Evolutionary conservation across 64 coral and sea anemone genomes (phyloP).

Genomic region (Platygyra sinensis): DNA sequence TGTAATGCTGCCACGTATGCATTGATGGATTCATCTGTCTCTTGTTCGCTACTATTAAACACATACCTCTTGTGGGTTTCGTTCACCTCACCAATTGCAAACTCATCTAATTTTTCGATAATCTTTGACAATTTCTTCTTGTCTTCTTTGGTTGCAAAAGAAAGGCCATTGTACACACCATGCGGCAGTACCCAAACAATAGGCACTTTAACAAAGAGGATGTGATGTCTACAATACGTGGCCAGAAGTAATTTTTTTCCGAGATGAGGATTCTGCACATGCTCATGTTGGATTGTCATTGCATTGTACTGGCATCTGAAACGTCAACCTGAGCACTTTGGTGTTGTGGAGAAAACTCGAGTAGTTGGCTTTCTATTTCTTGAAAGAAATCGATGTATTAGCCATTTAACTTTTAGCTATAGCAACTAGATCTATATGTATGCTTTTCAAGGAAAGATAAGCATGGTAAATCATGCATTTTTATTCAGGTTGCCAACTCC

Average conservation of each 20-base stretch:
- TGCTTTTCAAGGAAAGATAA: slow-evolving; percentile 25
- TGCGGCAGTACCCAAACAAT: too few species aligned
- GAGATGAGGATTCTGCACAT: slow-evolving; percentile 25
- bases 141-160: too few species aligned
- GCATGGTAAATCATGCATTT: slow-evolving; percentile 3
- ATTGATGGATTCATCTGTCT: too few species aligned
- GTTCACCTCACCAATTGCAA: too few species aligned
- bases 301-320: slow-evolving; percentile 8
- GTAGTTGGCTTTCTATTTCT: slow-evolving; percentile 33
- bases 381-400: slow-evolving; percentile 20
- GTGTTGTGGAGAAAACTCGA: slow-evolving; percentile 21
- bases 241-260: slow-evolving; percentile 23
- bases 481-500: slow-evolving; percentile 25
- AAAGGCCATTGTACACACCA: too few species aligned
- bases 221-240: slow-evolving; percentile 4
- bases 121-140: too few species aligned
- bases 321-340: slow-evolving; percentile 25
- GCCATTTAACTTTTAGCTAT: slow-evolving; percentile 35
- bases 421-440: slow-evolving; percentile 33
- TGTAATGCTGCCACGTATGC: too few species aligned
- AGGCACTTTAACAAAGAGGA: slow-evolving; percentile 19
- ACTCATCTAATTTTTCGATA: too few species aligned
- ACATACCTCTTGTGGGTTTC: too few species aligned
- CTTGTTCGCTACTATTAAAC: too few species aligned
- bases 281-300: slow-evolving; percentile 32